A percentile compares a stretch with the other conserved stretches of the same genome.
Evolutionary conservation across 2,113 vertebrate genomes (phyloP).

Genomic region (Ptychochromis oligacanthus): DNA sequence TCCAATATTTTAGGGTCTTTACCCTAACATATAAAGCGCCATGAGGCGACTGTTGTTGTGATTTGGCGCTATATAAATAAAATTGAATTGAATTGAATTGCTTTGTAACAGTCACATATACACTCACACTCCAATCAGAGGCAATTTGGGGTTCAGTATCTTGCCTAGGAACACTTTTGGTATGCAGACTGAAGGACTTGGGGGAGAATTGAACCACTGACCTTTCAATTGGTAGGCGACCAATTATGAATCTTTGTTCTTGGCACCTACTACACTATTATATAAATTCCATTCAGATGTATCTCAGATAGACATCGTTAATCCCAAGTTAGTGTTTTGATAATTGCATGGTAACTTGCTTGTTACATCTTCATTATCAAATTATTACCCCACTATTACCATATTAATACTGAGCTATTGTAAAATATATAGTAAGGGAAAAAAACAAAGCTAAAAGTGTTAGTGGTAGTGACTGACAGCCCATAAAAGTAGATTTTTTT

Average conservation of each 20-base stretch:
- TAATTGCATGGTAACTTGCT: background rate
- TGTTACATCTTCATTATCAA: background rate
- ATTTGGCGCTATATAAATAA: too few species aligned
- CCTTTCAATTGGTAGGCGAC: background rate
- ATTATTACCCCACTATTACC: background rate
- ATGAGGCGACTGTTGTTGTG: too few species aligned
- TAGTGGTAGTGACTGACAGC: slow-evolving; percentile 11
- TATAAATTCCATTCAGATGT: background rate
- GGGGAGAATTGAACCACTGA: background rate
- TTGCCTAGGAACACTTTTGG: background rate
- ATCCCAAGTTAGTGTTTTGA: background rate
- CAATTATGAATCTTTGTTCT: background rate
- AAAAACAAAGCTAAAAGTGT: background rate
- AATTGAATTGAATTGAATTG: too few species aligned
- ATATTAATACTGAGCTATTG: background rate
- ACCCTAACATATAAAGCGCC: too few species aligned
- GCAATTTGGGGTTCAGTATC: background rate
- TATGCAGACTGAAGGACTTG: background rate
- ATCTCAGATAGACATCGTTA: background rate
- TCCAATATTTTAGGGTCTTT: too few species aligned
- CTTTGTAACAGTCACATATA: too few species aligned
- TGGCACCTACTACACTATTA: too few species aligned
- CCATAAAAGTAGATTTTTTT: slow-evolving; percentile 4
- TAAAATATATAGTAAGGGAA: background rate
- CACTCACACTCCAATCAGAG: too few species aligned